Evolutionary conservation across 2,113 vertebrate genomes (phyloP).

Genomic region (Tragelaphus imberbis): DNA sequence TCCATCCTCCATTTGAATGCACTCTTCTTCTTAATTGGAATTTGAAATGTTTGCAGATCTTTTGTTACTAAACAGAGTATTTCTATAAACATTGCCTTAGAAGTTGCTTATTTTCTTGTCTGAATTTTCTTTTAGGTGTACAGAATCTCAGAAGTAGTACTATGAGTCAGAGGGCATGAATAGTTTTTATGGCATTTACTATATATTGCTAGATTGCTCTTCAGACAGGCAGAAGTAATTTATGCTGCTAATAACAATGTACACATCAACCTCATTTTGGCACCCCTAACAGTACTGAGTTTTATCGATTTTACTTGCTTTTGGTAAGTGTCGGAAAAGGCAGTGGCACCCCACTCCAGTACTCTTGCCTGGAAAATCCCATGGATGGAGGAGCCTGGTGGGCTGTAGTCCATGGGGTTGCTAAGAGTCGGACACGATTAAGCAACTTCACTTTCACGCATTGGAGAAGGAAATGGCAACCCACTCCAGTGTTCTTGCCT

Average conservation of each 20-base stretch:
- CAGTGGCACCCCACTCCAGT: too few relatives aligned
- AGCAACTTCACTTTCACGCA: too few relatives aligned
- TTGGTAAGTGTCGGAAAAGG: not conserved
- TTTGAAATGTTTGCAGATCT: constrained; percentile 12
- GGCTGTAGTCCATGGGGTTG: too few relatives aligned
- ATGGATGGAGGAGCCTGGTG: too few relatives aligned
- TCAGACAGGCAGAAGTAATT: not conserved
- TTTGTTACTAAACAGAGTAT: constrained; percentile 35
- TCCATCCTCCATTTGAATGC: not conserved
- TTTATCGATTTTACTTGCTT: constrained; percentile 12
- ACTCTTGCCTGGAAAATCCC: too few relatives aligned
- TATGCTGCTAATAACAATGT: not conserved
- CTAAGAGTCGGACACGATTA: too few relatives aligned
- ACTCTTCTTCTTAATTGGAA: not conserved
- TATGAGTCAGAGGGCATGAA: not conserved
- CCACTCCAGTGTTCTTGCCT: too few relatives aligned
- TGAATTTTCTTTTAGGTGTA: not conserved
- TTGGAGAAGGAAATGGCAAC: too few relatives aligned
- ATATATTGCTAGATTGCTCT: not conserved
- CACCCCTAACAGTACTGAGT: not conserved
- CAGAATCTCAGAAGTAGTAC: not conserved
- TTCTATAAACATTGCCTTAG: not conserved
- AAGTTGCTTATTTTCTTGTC: constrained; percentile 27
- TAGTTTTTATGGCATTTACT: not conserved
- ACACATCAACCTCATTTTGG: not conserved